Conservation (phyloP, 2,113 vertebrate species). For the Anguilla rostrata region DNA sequence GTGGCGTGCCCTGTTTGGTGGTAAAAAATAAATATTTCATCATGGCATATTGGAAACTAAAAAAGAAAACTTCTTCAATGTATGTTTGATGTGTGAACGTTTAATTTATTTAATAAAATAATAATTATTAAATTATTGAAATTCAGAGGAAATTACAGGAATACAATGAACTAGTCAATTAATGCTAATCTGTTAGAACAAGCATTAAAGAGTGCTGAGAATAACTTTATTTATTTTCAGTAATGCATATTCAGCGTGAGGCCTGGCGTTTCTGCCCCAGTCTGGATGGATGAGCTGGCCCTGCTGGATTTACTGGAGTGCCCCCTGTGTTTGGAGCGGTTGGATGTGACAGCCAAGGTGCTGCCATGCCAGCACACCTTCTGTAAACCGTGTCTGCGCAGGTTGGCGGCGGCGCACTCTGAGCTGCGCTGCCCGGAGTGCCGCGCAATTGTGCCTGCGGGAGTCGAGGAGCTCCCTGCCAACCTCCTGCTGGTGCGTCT, state of each 20-base stretch:
- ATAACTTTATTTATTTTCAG: conserved; percentile 24
- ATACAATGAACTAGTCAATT: not conserved
- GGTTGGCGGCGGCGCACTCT: conserved; percentile 71
- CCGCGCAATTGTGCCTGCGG: conserved; percentile 70
- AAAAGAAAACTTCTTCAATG: no score
- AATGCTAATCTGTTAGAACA: not conserved
- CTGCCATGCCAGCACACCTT: conserved; percentile 96
- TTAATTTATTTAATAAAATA: not conserved
- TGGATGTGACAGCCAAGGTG: conserved; percentile 84
- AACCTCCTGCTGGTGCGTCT: conserved; percentile 84
- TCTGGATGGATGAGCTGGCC: conserved; percentile 80
- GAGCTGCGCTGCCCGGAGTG: conserved; percentile 88
- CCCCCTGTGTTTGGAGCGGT: conserved; percentile 82
- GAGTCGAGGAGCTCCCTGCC: conserved; percentile 82
- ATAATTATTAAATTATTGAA: not conserved
- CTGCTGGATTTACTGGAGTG: conserved; percentile 84
- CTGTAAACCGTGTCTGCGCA: conserved; percentile 85
- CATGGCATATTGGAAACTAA: no score
- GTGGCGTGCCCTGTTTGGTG: no score
- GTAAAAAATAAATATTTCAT: no score
- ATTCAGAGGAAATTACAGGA: not conserved
- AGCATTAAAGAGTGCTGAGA: not conserved
- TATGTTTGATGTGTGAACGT: not conserved
- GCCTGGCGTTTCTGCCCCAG: not conserved
- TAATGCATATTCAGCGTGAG: conserved; percentile 44